A percentile compares a stretch with the other conserved stretches of the same genome.
Conservation (phyloP, 2,797 vertebrate genomes). For the Sebastes hubbsi region DNA sequence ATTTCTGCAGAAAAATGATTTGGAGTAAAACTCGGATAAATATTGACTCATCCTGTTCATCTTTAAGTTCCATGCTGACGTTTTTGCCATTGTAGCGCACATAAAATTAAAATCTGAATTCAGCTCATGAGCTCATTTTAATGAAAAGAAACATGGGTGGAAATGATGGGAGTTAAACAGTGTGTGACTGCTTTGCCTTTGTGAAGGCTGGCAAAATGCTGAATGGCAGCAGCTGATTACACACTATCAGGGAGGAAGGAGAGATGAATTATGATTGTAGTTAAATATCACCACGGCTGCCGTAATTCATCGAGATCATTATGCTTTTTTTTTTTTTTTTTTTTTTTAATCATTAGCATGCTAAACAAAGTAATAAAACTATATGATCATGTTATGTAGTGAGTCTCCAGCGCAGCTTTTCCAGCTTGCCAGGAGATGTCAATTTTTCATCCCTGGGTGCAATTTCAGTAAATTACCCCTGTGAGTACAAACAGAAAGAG, state of each 20-base stretch:
- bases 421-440: slow-evolving; percentile 15
- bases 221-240: slow-evolving; percentile 51
- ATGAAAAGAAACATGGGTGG: slow-evolving; percentile 12
- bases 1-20: slow-evolving; percentile 28
- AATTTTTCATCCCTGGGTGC: background rate
- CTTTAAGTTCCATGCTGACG: background rate
- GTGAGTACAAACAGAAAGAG: background rate
- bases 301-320: slow-evolving; percentile 49
- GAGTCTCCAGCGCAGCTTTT: background rate
- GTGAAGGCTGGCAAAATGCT: slow-evolving; percentile 6
- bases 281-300: slow-evolving; percentile 28
- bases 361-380: slow-evolving; percentile 26
- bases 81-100: background rate
- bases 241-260: slow-evolving; percentile 19
- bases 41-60: background rate
- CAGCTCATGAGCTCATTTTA: slow-evolving; percentile 11
- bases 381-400: background rate
- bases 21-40: slow-evolving; percentile 7
- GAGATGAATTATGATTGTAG: slow-evolving; percentile 48
- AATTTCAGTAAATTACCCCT: slow-evolving; percentile 10
- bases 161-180: slow-evolving; percentile 32
- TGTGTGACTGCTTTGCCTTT: slow-evolving; percentile 20
- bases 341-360: slow-evolving; percentile 26
- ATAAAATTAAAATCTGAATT: slow-evolving; percentile 27
- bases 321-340: slow-evolving; percentile 15